Percentiles rank a stretch among this genome's conserved stretches.
Conservation (phyloP, 1,140 invertebrate genomes). For the Glossosoma conforme region DNA sequence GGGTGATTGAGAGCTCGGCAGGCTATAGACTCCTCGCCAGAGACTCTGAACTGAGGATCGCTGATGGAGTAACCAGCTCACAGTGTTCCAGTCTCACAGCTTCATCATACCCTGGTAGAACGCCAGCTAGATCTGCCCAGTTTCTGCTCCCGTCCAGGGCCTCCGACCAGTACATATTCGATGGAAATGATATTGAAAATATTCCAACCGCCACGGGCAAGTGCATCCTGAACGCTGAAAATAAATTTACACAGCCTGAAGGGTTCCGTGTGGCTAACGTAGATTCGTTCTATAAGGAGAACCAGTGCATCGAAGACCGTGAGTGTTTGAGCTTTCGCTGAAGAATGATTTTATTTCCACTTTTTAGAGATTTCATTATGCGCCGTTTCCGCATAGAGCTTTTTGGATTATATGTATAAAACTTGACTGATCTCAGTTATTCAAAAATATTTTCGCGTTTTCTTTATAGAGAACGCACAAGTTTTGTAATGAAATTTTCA, state of each 20-base stretch:
- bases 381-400: too few species aligned
- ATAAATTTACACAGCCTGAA: constrained; percentile 57
- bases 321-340: constrained; percentile 31
- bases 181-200: constrained; percentile 14
- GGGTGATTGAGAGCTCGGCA: constrained; percentile 43
- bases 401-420: too few species aligned
- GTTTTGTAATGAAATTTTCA: too few species aligned
- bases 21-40: constrained; percentile 43
- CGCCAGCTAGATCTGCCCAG: constrained; percentile 22
- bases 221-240: constrained; percentile 54
- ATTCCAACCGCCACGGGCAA: constrained; percentile 39
- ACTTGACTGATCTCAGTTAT: too few species aligned
- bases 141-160: constrained; percentile 12
- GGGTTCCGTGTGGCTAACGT: constrained; percentile 57
- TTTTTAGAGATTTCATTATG: too few species aligned
- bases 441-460: too few species aligned
- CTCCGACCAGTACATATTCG: constrained; percentile 2
- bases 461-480: too few species aligned
- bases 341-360: too few species aligned
- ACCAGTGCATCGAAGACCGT: constrained; percentile 55
- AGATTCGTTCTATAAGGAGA: constrained; percentile 60
- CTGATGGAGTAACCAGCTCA: constrained; percentile 38
- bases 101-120: constrained; percentile 13
- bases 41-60: constrained; percentile 32
- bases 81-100: constrained; percentile 40